Conservation (phyloP, 2,113 vertebrate genomes). For the Opisthocomus hoazin region DNA sequence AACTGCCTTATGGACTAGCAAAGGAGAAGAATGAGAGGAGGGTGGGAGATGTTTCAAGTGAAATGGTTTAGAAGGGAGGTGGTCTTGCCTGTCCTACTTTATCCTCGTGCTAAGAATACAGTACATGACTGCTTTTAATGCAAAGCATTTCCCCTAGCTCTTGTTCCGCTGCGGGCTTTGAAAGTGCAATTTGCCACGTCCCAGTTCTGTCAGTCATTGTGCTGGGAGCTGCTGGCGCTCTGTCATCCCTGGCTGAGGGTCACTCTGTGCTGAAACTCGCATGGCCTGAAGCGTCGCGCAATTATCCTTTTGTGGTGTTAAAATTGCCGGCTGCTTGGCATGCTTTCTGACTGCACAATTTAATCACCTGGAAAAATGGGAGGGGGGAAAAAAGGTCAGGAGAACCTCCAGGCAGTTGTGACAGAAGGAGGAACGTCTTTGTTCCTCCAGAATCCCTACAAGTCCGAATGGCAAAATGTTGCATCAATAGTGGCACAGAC, state of each 20-base stretch:
- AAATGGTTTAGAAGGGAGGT: neutral
- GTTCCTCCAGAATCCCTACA: neutral
- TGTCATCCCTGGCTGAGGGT: neutral
- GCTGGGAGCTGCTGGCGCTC: neutral
- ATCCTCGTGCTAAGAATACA: neutral
- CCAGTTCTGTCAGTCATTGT: conserved; percentile 52
- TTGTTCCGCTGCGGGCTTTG: neutral
- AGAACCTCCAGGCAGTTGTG: neutral
- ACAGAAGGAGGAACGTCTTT: neutral
- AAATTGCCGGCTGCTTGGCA: neutral
- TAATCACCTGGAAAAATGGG: conserved; percentile 25
- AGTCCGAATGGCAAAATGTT: neutral
- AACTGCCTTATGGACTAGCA: neutral
- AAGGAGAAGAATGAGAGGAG: neutral
- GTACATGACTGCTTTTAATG: neutral
- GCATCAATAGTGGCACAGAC: neutral
- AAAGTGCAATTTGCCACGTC: conserved; percentile 16
- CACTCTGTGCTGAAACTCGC: neutral
- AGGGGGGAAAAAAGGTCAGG: neutral
- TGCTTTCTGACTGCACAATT: neutral
- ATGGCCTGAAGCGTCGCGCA: neutral
- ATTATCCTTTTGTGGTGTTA: neutral
- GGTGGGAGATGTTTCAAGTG: neutral
- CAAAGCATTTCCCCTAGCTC: neutral
- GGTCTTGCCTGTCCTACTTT: neutral